A percentile compares a stretch with the other conserved stretches of the same genome.
Evolutionary conservation across 2,797 vertebrate species (phyloP).

Genomic region (Lacerta viridis): DNA sequence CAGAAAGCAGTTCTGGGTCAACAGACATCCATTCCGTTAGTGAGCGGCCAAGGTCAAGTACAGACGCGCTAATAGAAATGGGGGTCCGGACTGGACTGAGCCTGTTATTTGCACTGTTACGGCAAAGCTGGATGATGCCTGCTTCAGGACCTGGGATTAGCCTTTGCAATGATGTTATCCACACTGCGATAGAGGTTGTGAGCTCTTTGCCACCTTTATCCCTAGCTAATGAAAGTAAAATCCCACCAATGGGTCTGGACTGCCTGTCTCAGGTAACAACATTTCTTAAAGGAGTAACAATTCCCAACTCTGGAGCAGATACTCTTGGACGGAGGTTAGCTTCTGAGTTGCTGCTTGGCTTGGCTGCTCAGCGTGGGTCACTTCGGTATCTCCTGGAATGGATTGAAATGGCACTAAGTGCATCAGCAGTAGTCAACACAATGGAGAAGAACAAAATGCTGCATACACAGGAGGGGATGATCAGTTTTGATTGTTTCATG

Average conservation of each 20-base stretch:
- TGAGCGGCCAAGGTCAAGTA: slow-evolving; percentile 95
- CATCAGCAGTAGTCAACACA: slow-evolving; percentile 90
- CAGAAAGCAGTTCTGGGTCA: slow-evolving; percentile 91
- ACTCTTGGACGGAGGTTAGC: slow-evolving; percentile 93
- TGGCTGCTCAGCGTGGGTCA: slow-evolving; percentile 95
- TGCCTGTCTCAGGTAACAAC: slow-evolving; percentile 96
- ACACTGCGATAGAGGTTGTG: slow-evolving; percentile 96
- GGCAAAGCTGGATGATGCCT: slow-evolving; percentile 97
- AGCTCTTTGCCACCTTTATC: slow-evolving; percentile 95
- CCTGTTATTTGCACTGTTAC: slow-evolving; percentile 95
- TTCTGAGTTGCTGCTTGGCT: slow-evolving; percentile 93
- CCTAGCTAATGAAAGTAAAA: slow-evolving; percentile 98
- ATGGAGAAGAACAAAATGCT: slow-evolving; percentile 88
- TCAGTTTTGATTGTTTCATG: slow-evolving; percentile 99
- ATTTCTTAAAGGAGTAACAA: slow-evolving; percentile 96
- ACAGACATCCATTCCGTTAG: slow-evolving; percentile 93
- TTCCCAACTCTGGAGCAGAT: slow-evolving; percentile 96
- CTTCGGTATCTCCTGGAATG: slow-evolving; percentile 96
- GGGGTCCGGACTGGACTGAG: slow-evolving; percentile 96
- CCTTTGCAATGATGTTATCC: slow-evolving; percentile 97
- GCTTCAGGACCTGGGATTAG: slow-evolving; percentile 87
- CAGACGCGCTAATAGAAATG: slow-evolving; percentile 98
- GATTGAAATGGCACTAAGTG: slow-evolving; percentile 98
- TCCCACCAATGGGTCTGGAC: slow-evolving; percentile 97
- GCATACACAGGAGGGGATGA: slow-evolving; percentile 91